Evolutionary conservation across 2,797 vertebrate genomes (phyloP).

Genomic region (Sciaenops ocellatus): DNA sequence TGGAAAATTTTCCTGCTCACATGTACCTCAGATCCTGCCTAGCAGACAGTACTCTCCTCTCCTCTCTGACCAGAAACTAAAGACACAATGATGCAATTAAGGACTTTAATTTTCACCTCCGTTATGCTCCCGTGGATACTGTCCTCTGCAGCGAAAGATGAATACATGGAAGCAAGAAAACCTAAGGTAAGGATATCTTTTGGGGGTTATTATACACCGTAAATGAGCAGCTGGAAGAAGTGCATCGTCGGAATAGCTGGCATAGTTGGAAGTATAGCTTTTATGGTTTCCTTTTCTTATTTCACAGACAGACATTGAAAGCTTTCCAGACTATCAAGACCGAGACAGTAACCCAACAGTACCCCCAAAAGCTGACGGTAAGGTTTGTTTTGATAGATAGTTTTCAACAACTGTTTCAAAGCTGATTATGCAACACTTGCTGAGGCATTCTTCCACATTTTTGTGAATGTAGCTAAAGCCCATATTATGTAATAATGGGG

Average conservation of each 20-base stretch:
- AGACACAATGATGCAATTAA: constrained; percentile 68
- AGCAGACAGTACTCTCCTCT: constrained; percentile 55
- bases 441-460: constrained; percentile 60
- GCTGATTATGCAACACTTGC: constrained; percentile 64
- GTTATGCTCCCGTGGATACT: constrained; percentile 84
- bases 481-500: constrained; percentile 67
- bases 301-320: constrained; percentile 63
- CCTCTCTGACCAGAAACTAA: constrained; percentile 44
- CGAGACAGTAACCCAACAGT: constrained; percentile 19
- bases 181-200: constrained; percentile 66
- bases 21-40: constrained; percentile 59
- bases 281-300: constrained; percentile 32
- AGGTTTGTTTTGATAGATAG: constrained; percentile 35
- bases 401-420: constrained; percentile 57
- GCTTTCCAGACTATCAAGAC: constrained; percentile 55
- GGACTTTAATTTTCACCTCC: constrained; percentile 79
- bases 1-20: constrained; percentile 77
- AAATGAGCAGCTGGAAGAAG: neutral
- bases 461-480: constrained; percentile 60
- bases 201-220: constrained; percentile 5
- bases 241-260: neutral
- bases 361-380: constrained; percentile 56
- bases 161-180: constrained; percentile 77
- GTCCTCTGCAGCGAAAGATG: constrained; percentile 79
- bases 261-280: constrained; percentile 9